Evolutionary conservation across 92 coral and sea anemone genomes (phyloP), one percentile per base, ranked within the genome.

Genomic region (Zoanthus sociatus): DNA sequence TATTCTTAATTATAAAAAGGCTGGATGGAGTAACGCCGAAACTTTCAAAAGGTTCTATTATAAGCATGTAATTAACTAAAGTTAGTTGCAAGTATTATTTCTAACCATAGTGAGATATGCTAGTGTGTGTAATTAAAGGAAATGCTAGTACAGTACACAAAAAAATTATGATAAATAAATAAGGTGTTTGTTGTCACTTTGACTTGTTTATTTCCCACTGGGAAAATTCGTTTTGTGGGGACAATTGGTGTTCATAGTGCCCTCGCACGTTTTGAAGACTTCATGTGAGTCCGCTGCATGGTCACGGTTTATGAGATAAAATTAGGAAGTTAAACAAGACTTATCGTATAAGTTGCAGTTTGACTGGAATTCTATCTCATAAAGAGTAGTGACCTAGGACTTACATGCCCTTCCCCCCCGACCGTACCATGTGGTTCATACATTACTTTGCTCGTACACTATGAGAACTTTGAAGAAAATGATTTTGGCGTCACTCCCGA

Each of bases 1-100:
- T 58, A 93, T 91, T 76, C 90, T 91, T 69, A n/a, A n/a, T n/a
- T n/a, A n/a, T 37, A 88, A 89, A 53, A 92, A 56, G 73, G 93
- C 94, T 82, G 92, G 94, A 3, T 92, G 94, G 93, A 91, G 92
- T 37, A 37, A 37, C 4, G 1, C 1, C 2, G 42, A 37, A 37
- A 37, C 67, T 77, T 92, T 94, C 82, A 84, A 78, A 31, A 48
- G 91, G n/a, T 93, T 91, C 85, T 93, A 91, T 90, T 86, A 91
- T 87, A 91, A 93, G 60, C 73, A 78, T 33, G 83, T 73, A 60
- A 82, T 72, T 56, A 82, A 12, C 53, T 56, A 56, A 84, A 21
- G 77, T 82, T 82, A 5, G 15, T 13, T 46, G 42, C 30, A 56
- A 55, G 76, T 76, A 60, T 18, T 56, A 16, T 10, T 18, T 0